phyloP scores from a whole-genome alignment of 92 coral and sea anemone genomes.

The Virgularia gustaviana region DNA sequence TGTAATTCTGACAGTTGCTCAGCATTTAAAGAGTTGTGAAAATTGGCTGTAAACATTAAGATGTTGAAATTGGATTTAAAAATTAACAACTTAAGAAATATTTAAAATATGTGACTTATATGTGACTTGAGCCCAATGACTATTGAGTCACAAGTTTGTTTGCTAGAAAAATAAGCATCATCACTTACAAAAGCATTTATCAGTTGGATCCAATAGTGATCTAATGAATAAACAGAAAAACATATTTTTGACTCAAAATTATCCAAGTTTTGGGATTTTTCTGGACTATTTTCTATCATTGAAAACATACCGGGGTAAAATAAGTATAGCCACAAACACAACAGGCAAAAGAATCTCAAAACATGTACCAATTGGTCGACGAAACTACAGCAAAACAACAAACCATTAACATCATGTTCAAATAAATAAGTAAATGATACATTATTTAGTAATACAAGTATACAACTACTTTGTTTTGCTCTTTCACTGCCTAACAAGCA shows the following conservation, averaged over 20 bases:
- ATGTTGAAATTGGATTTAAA: not conserved
- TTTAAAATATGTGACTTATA: not conserved
- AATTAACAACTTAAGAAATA: not conserved
- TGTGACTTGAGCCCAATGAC: too few species aligned
- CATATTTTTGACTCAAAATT: too few species aligned
- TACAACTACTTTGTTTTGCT: too few species aligned
- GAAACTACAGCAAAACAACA: conserved; percentile 49
- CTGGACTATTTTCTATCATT: too few species aligned
- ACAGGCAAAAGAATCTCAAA: conserved; percentile 85
- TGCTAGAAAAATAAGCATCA: too few species aligned
- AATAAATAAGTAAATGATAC: too few species aligned
- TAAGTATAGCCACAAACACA: conserved; percentile 61
- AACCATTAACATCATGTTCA: not conserved
- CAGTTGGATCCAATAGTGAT: conserved; percentile 47
- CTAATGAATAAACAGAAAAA: conserved; percentile 24
- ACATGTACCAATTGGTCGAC: conserved; percentile 88
- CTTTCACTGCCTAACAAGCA: too few species aligned
- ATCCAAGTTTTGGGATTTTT: too few species aligned
- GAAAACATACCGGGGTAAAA: conserved; percentile 88
- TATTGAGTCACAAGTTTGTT: too few species aligned
- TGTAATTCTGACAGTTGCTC: not conserved
- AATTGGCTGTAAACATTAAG: conserved; percentile 5
- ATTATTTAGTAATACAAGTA: too few species aligned
- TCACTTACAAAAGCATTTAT: conserved; percentile 64
- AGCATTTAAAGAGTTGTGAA: not conserved